Conservation (phyloP, 2,888 invertebrate species). For the Synanthedon myopaeformis region DNA sequence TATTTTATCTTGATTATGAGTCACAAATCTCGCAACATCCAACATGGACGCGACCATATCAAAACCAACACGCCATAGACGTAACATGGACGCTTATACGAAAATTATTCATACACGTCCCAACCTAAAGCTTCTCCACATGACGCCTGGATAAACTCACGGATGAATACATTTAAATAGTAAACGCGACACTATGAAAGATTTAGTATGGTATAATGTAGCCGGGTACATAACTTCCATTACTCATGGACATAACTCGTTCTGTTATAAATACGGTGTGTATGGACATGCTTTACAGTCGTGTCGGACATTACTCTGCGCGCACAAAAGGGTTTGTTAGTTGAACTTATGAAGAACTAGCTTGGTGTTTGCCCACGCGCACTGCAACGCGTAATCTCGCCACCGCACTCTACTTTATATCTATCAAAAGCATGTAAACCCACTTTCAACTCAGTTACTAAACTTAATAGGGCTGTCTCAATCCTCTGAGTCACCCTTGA, state of each 20-base stretch:
- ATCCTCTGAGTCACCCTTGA: too few species aligned
- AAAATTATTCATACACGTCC: constrained; percentile 57
- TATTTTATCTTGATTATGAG: background rate
- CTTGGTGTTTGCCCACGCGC: constrained; percentile 47
- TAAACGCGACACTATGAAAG: constrained; percentile 59
- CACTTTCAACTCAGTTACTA: too few species aligned
- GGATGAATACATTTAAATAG: constrained; percentile 71
- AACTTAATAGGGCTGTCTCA: too few species aligned
- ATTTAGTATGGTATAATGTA: constrained; percentile 62
- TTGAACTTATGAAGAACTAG: constrained; percentile 57
- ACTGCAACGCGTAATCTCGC: constrained; percentile 7
- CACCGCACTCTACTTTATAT: background rate
- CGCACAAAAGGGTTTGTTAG: constrained; percentile 68
- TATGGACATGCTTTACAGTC: constrained; percentile 55
- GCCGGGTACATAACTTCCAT: constrained; percentile 50
- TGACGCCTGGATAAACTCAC: constrained; percentile 61
- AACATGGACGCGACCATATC: background rate
- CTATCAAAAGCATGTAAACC: too few species aligned
- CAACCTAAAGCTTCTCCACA: constrained; percentile 55
- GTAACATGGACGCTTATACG: constrained; percentile 29
- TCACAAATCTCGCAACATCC: background rate
- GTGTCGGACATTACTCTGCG: constrained; percentile 40
- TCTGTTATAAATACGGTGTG: constrained; percentile 55
- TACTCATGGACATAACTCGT: constrained; percentile 61
- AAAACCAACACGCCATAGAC: constrained; percentile 1